These are phyloP conservation scores for Paracanthobrama guichenoti DNA, from an alignment of 2,113 vertebrate species.

Conservation along the genomic window DNA sequence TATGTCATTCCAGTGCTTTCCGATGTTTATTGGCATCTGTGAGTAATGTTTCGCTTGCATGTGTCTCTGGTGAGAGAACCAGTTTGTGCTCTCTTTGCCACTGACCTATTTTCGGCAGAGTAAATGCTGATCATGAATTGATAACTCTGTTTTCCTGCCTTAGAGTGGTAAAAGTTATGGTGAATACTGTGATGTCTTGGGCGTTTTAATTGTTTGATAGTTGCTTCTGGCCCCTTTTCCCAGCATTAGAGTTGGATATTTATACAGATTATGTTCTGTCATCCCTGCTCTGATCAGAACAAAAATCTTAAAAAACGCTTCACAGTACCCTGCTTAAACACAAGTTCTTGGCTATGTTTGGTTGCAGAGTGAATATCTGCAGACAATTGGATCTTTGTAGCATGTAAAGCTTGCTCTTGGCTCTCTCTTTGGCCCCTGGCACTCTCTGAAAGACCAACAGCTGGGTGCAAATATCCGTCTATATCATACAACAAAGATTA, in stretches of 20 bases:
- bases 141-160: not conserved
- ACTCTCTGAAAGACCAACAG: conserved; percentile 51
- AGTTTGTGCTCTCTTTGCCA: conserved; percentile 21
- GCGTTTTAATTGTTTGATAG: not conserved
- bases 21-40: conserved; percentile 29
- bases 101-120: conserved; percentile 17
- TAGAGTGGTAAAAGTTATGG: not conserved
- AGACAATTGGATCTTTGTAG: conserved; percentile 53
- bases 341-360: conserved; percentile 35
- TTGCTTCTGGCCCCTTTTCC: not conserved
- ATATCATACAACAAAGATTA: conserved; percentile 48
- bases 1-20: conserved; percentile 14
- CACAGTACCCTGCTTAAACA: conserved; percentile 21
- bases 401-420: conserved; percentile 43
- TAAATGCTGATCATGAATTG: conserved; percentile 2
- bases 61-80: conserved; percentile 3
- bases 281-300: not conserved
- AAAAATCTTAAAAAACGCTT: not conserved
- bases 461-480: conserved; percentile 41
- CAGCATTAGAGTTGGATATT: not conserved
- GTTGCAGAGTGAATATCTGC: conserved; percentile 19
- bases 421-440: conserved; percentile 29
- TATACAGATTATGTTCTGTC: not conserved
- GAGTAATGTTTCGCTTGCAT: conserved; percentile 36
- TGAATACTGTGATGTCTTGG: not conserved